A percentile compares a stretch with the other conserved stretches of the same genome.
Conservation (phyloP, 35 echinoderm and acorn worm species). For the Ophiothrix spiculata region DNA sequence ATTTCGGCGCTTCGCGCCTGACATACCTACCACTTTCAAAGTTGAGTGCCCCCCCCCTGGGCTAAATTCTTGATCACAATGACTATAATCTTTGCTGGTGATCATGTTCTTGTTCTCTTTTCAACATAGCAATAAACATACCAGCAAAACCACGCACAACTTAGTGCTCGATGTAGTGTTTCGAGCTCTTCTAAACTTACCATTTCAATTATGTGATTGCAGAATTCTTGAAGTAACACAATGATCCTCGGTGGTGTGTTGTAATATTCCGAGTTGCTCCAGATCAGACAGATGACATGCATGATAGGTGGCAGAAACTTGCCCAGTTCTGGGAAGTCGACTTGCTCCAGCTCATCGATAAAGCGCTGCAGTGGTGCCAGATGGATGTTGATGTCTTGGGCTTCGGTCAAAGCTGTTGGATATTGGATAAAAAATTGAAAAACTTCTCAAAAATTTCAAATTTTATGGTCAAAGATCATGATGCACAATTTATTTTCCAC, state of each 20-base stretch:
- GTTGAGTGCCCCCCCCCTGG: background rate
- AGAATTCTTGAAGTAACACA: conserved; percentile 91
- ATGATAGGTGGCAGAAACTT: background rate
- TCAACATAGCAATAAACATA: background rate
- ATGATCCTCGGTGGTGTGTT: conserved; percentile 95
- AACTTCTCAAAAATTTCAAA: background rate
- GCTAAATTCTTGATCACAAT: background rate
- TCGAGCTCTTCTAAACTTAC: background rate
- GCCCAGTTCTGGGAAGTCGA: background rate
- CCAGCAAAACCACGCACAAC: too few species aligned
- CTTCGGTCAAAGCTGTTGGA: conserved; percentile 68
- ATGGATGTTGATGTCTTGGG: conserved; percentile 90
- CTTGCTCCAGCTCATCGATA: background rate
- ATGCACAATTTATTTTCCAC: background rate
- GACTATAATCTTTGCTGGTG: background rate
- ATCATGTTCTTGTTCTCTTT: background rate
- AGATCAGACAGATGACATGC: conserved; percentile 69
- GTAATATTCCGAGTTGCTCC: conserved; percentile 97
- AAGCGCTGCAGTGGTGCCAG: conserved; percentile 35
- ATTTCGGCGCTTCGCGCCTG: too few species aligned
- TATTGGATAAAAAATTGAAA: background rate
- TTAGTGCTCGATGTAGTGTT: background rate
- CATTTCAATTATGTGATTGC: conserved; percentile 51
- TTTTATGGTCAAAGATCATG: background rate
- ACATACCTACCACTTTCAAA: background rate